Evolutionary conservation across 2,888 invertebrate genomes (phyloP), one percentile per base, ranked within the genome.

Genomic region (Podotricha telesiphe): DNA sequence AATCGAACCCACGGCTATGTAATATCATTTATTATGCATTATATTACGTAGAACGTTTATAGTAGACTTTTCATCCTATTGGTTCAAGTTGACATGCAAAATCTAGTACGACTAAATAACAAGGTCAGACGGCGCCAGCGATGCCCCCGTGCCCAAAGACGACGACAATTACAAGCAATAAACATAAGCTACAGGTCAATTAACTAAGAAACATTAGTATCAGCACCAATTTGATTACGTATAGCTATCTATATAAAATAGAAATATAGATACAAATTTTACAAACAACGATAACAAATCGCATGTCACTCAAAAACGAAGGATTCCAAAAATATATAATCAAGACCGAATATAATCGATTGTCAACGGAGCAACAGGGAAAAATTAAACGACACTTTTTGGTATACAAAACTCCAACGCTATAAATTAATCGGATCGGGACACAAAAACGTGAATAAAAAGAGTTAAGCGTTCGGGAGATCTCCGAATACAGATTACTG

Each of bases 381-480:
- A 86, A 87, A 89, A 92, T 92, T 91, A 91, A 91, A 91, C 87
- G 91, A 89, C 91, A 90, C 83, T 87, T 88, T 86, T 84, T 80
- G 82, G 80, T 79, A 83, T 77, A 89, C 86, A 87, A 87, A 89
- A 87, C 85, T 82, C 78, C 82, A 81, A 82, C 81, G 83, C 85
- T 82, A 89, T 91, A 91, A 91, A 91, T 90, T 87, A 86, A 80
- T 76, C 81, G 80, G 75, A 77, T 79, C 82, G 28, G 28, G 84
- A 82, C 86, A 86, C 80, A 78, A 86, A 84, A 88, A 87, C 83
- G 83, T 78, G 82, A 77, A 88, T 85, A 91, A 91, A 93, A 93
- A 92, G 91, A 91, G 89, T 91, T 91, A 91, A 92, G 90, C 92
- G 91, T 89, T 91, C 86, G 86, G 86, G 83, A 90, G 92, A 92